phyloP scores from a whole-genome alignment of 2,888 invertebrate genomes.

The Margaritifera margaritifera region DNA sequence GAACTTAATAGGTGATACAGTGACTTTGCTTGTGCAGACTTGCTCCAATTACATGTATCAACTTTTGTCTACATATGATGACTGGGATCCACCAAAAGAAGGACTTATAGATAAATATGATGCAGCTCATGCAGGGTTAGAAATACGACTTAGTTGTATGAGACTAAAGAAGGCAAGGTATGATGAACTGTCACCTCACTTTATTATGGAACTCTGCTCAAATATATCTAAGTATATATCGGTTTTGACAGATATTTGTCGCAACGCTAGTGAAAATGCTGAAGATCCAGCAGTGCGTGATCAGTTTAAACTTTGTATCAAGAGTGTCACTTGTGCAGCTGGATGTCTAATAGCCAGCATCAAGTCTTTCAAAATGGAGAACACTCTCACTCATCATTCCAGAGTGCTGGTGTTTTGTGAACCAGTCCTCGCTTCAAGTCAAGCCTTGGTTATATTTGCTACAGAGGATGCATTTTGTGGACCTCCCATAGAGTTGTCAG shows the following conservation, averaged over 20 bases:
- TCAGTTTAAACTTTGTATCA: conserved; percentile 68
- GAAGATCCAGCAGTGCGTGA: conserved; percentile 54
- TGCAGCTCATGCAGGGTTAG: conserved; percentile 63
- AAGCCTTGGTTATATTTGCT: conserved; percentile 66
- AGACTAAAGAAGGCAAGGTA: conserved; percentile 56
- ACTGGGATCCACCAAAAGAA: conserved; percentile 47
- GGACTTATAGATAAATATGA: conserved; percentile 67
- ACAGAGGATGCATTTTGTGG: conserved; percentile 69
- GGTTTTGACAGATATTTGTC: conserved; percentile 63
- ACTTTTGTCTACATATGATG: conserved; percentile 49
- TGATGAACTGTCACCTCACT: conserved; percentile 59
- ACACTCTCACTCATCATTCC: conserved; percentile 51
- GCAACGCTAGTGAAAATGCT: conserved; percentile 56
- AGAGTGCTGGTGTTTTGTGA: conserved; percentile 68
- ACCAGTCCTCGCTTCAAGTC: conserved; percentile 64
- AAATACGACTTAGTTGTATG: conserved; percentile 64
- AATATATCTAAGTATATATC: conserved; percentile 63
- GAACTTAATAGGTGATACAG: conserved; percentile 60
- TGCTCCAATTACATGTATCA: conserved; percentile 67
- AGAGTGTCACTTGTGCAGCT: conserved; percentile 65
- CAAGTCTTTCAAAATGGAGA: conserved; percentile 60
- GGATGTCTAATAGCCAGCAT: conserved; percentile 67
- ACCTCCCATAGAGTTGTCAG: conserved; percentile 56
- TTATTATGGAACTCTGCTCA: conserved; percentile 65
- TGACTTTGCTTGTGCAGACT: conserved; percentile 63